Base-by-base conservation (phyloP, 92 coral and sea anemone genomes). In the Bergia sp. region DNA sequence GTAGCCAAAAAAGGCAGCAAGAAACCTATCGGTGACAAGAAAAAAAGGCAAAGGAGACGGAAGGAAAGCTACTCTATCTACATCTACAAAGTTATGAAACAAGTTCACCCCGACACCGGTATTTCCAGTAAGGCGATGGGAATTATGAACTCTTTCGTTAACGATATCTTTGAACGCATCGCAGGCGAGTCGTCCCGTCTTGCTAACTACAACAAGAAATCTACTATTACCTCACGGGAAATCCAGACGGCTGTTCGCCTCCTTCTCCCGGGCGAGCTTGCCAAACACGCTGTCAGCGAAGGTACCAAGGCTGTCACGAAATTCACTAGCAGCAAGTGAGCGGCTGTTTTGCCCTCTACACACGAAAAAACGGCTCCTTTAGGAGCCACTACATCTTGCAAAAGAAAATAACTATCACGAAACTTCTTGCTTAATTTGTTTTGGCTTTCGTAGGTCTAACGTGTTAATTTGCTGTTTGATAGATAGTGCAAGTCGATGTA, bases 181-280 rank as follows among this genome's bases (percentile, higher is more conserved):
- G 79, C 79, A 75, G 79, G 79, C 79, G 79, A 75, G 79, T 75
- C 79, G 79, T 75, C 79, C 79, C 79, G 79, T 75, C 47, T 75
- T 69, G 74, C 74, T 69, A 69, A 69, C 74, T 69, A 69, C 74
- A 69, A 69, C 74, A 69, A 69, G 74, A 69, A 69, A 69, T 69
- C 74, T 69, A 69, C 74, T 21, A 8, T 69, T 15, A 69, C 74
- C 29, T 29, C 29, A 29, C 29, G 29, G 29, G 29, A 29, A 29
- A 29, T 29, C 29, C 29, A 29, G 29, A 29, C 29, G 29, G 29
- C 29, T 29, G 29, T 29, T 29, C 29, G 29, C 29, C 29, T 29
- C 29, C 29, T 29, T 61, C 76, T 72, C 12, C 76, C 76, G 76
- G 76, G 76, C 76, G 76, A 72, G 76, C 76, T 72, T 72, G 76